Conservation (phyloP, 2,113 vertebrate species). For the Mustelus asterias region DNA sequence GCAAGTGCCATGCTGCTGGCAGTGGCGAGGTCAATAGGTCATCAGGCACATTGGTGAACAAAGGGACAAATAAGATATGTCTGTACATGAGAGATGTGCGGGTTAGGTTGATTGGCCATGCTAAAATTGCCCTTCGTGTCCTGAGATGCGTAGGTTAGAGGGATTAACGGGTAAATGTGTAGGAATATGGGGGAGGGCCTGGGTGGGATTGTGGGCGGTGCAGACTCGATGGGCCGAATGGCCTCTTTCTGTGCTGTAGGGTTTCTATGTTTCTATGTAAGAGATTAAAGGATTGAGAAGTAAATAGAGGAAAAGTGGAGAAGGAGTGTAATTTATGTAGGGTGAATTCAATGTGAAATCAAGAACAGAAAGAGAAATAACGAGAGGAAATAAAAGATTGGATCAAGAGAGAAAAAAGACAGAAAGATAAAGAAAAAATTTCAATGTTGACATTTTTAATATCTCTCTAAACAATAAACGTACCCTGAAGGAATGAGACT, state of each 20-base stretch:
- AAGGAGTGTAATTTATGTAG: not conserved
- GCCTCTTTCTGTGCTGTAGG: too few species aligned
- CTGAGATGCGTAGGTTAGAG: too few species aligned
- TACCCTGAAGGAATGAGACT: not conserved
- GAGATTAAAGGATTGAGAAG: not conserved
- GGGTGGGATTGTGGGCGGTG: too few species aligned
- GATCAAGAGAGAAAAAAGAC: not conserved
- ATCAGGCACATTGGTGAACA: not conserved
- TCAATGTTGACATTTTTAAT: not conserved
- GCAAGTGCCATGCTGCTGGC: not conserved
- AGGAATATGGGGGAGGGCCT: too few species aligned
- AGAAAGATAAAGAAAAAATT: not conserved
- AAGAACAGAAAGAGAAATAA: not conserved
- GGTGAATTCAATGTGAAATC: not conserved
- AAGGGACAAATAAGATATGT: not conserved
- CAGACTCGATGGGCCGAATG: too few species aligned
- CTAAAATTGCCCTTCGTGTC: too few species aligned
- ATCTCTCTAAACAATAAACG: not conserved
- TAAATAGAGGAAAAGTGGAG: not conserved
- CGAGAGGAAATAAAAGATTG: not conserved
- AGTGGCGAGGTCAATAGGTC: too few species aligned
- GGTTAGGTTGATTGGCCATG: too few species aligned
- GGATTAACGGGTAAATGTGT: too few species aligned
- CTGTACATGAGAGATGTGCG: too few species aligned
- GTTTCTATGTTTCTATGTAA: too few species aligned